Conservation (phyloP, 2,888 invertebrate genomes). For the Biston stratarius region DNA sequence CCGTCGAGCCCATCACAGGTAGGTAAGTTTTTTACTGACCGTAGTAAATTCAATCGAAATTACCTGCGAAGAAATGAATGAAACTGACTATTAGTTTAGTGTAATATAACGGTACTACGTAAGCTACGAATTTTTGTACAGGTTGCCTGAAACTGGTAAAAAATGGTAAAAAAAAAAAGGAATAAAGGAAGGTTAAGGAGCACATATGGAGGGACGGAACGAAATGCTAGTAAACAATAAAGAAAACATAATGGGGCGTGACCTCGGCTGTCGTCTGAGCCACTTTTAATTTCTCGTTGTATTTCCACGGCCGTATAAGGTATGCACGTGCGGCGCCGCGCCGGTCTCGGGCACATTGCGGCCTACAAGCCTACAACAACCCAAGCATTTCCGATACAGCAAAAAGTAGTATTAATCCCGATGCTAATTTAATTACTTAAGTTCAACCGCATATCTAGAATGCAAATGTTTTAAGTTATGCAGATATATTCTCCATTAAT, state of each 20-base stretch:
- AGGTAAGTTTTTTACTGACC: not conserved
- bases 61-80: not conserved
- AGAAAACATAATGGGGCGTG: slow-evolving; percentile 68
- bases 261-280: slow-evolving; percentile 64
- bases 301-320: slow-evolving; percentile 78
- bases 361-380: slow-evolving; percentile 46
- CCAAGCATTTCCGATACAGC: slow-evolving; percentile 50
- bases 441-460: slow-evolving; percentile 37
- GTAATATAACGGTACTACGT: not conserved
- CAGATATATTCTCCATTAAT: slow-evolving; percentile 39
- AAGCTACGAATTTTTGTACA: no score
- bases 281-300: slow-evolving; percentile 80
- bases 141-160: no score
- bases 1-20: not conserved
- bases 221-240: slow-evolving; percentile 60
- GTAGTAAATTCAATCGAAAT: not conserved
- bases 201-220: slow-evolving; percentile 1
- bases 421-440: slow-evolving; percentile 39
- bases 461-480: slow-evolving; percentile 39
- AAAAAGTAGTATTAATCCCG: slow-evolving; percentile 45
- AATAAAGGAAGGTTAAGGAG: not conserved
- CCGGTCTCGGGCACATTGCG: slow-evolving; percentile 56
- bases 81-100: not conserved
- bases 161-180: not conserved
- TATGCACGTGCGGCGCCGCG: slow-evolving; percentile 74